Evolutionary conservation across 2,888 invertebrate genomes (phyloP).

Genomic region (Agrotis exclamationis): DNA sequence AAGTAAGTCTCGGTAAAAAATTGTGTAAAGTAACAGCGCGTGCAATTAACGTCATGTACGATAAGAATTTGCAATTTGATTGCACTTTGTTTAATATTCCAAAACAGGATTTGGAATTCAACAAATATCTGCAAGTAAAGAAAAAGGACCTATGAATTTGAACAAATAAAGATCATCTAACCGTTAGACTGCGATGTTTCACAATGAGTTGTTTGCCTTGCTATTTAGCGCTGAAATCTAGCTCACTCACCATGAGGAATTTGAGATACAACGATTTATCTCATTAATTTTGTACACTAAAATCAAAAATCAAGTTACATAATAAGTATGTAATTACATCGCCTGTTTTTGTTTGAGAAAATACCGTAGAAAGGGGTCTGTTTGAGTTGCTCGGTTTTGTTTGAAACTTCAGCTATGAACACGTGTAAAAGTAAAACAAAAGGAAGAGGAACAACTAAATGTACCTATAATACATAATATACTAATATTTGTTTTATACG

Average conservation of each 20-base stretch:
- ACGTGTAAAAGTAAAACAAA: conserved; percentile 18
- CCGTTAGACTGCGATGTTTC: conserved; percentile 42
- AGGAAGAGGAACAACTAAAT: conserved; percentile 1
- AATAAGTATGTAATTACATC: background rate
- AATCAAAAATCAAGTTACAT: conserved; percentile 22
- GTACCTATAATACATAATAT: background rate
- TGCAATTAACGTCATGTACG: background rate
- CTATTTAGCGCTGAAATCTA: conserved; percentile 52
- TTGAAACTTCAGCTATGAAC: background rate
- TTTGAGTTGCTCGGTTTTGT: background rate
- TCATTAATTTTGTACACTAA: conserved; percentile 27
- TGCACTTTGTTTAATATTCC: conserved; percentile 39
- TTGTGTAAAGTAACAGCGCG: conserved; percentile 9
- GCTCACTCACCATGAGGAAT: conserved; percentile 47
- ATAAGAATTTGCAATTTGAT: conserved; percentile 31
- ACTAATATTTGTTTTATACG: conserved; percentile 25
- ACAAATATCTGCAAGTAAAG: conserved; percentile 18
- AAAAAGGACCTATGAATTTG: conserved; percentile 33
- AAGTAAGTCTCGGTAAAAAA: too few species aligned
- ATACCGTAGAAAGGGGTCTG: background rate
- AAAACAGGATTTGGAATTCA: conserved; percentile 34
- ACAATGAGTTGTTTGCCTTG: conserved; percentile 56
- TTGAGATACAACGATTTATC: conserved; percentile 35
- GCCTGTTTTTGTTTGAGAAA: background rate
- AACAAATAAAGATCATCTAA: conserved; percentile 44